These are phyloP conservation scores for Oryzias woworae DNA, from an alignment of 2,113 vertebrate genomes.

Conservation along the genomic window DNA sequence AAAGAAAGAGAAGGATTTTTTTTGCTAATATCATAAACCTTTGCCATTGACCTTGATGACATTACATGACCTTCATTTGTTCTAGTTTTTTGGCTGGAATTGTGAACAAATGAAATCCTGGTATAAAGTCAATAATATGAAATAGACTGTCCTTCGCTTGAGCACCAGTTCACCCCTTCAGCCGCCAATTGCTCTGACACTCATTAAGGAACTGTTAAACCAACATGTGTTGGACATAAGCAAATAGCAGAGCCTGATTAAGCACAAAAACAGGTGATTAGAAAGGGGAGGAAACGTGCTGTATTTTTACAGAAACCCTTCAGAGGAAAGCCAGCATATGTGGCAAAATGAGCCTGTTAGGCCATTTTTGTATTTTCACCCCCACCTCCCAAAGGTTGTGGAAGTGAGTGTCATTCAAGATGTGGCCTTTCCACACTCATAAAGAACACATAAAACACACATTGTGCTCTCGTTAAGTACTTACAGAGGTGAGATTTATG, in stretches of 20 bases:
- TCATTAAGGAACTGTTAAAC: constrained; percentile 88
- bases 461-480: constrained; percentile 72
- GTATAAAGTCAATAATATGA: constrained; percentile 82
- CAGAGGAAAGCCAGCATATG: constrained; percentile 65
- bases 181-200: constrained; percentile 80
- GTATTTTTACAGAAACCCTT: constrained; percentile 48
- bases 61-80: too few relatives aligned
- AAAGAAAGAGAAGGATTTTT: too few relatives aligned
- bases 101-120: constrained; percentile 21
- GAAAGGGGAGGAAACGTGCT: constrained; percentile 44
- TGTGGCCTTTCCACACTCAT: constrained; percentile 72
- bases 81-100: too few relatives aligned
- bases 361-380: constrained; percentile 26
- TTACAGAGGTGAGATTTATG: constrained; percentile 74
- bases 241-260: constrained; percentile 45
- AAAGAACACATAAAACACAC: constrained; percentile 79
- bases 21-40: too few relatives aligned
- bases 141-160: constrained; percentile 56
- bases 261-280: constrained; percentile 45
- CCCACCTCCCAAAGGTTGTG: constrained; percentile 35
- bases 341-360: constrained; percentile 70
- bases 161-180: constrained; percentile 80
- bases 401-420: constrained; percentile 71
- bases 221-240: constrained; percentile 44
- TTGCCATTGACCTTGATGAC: too few relatives aligned